phyloP scores from a whole-genome alignment of 1,140 invertebrate genomes.

The Palaemon carinicauda region DNA sequence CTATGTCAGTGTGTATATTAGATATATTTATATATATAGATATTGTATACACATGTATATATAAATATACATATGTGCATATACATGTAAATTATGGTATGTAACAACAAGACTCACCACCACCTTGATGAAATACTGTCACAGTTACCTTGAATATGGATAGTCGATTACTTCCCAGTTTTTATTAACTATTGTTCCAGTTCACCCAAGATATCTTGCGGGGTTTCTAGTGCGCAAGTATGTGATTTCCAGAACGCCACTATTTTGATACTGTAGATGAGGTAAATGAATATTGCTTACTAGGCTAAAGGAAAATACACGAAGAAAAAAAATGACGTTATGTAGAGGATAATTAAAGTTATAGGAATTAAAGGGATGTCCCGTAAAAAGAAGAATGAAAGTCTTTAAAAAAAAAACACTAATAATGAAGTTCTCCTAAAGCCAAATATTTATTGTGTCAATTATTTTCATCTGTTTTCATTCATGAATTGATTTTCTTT shows the following conservation, averaged over 20 bases:
- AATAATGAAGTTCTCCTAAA: constrained; percentile 20
- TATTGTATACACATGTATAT: constrained; percentile 26
- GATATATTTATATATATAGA: constrained; percentile 6
- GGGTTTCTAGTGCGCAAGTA: constrained; percentile 13
- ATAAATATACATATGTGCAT: constrained; percentile 34
- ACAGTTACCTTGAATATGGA: background rate
- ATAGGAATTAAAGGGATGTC: background rate
- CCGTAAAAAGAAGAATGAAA: background rate
- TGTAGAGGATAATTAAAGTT: background rate
- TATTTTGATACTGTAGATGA: constrained; percentile 54
- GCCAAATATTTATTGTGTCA: constrained; percentile 46
- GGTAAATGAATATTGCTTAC: constrained; percentile 3
- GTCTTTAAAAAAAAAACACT: background rate
- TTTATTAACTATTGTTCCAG: background rate
- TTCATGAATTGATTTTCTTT: constrained; percentile 36
- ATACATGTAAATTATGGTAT: background rate
- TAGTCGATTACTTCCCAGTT: background rate
- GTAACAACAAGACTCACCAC: background rate
- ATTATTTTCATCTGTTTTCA: constrained; percentile 23
- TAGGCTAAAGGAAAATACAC: background rate
- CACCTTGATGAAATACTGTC: no score
- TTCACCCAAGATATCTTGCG: background rate
- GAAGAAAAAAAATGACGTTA: background rate
- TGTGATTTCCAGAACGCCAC: constrained; percentile 31
- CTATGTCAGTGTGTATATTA: background rate